Base-by-base conservation (phyloP, 2,797 vertebrate species). In the Hydrophis major region DNA sequence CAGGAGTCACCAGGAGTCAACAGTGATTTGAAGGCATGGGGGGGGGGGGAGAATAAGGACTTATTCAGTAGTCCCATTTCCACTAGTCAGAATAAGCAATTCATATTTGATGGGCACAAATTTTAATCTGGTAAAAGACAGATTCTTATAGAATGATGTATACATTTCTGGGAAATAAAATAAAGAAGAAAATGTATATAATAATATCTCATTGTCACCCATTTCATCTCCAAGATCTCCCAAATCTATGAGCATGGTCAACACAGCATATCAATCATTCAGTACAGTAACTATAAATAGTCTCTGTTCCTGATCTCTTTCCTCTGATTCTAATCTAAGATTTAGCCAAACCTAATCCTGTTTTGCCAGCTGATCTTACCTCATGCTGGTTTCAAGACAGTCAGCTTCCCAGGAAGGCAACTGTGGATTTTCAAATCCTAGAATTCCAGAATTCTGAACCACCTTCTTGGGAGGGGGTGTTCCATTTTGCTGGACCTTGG, bases 391-490 rank as follows among this genome's bases (percentile, higher is more conserved):
- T 37, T 60, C 16, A 56, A 10, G 57, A 47, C 5, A 55, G 78
- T 74, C 14, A 59, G 14, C 22, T 47, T 90, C 25, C 18, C 18
- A 25, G 14, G 6, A 25, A 27, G n/a, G 11, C 87, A 93, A 93
- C 93, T 18, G 90, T 18, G 25, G 6, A 83, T 2, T 91, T 93
- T 93, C 90, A 91, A 93, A 93, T 16, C n/a, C 37, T 47, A 83
- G 11, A 32, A 12, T 93, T 93, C 93, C 87, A 56, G 92, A 93
- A 93, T 86, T 83, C 32, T 89, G 57, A 42, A 20, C 11, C 12
- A 4, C 13, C 16, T 53, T 2, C 20, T n/a, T 47, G 27, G 50
- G 32, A 47, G 60, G 27, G 50, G 87, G 10, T 7, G 4, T 12
- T 92, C 6, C 37, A 89, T 20, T n/a, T 47, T 53, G 57, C 57